Evolutionary conservation across 2,888 invertebrate species (phyloP), one percentile per base, ranked within the genome.

Genomic region (Dynastes maya): DNA sequence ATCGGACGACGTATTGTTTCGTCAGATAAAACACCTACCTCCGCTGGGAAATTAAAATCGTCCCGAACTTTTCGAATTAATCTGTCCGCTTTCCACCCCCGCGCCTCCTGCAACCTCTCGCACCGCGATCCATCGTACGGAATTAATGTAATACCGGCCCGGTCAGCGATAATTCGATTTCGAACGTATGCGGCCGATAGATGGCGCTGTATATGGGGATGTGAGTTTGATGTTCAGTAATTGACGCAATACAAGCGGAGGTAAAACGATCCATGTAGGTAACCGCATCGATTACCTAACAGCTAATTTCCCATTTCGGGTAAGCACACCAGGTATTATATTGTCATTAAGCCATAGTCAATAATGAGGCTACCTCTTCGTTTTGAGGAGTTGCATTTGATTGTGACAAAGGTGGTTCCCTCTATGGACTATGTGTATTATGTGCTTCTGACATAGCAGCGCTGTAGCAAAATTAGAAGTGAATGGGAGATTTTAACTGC

Each of bases 11-110:
- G 72, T 72, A 72, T 72, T 61, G 72, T 72, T 72, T 58, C 72
- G 72, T 72, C 40, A 61, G 58, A 58, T 45, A 58, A 72, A 72
- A 72, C 58, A 72, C 58, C 72, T 72, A 72, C 58, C 55, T 72
- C 78, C 78, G 78, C 51, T 72, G 74, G 80, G 77, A 82, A 84
- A 85, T 85, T 85, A 84, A 85, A 86, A 85, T 83, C 82, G 84
- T 82, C 82, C 51, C 82, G 83, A 86, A 85, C 84, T 86, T 86
- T 85, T 83, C 83, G 85, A 85, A 85, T 86, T 85, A 86, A 85
- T 82, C 81, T 81, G 83, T 84, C 85, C 84, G 85, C 85, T 6
- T 40, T 9, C 9, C 45, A 2, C 45, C 9, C 8, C 45, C 8
- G 11, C 45, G 9, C 11, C 8, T 45, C 45, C 11, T 8, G 45